Evolutionary conservation across 2,113 vertebrate species (phyloP), one percentile per base, ranked within the genome.

Genomic region (Lanius ludovicianus): DNA sequence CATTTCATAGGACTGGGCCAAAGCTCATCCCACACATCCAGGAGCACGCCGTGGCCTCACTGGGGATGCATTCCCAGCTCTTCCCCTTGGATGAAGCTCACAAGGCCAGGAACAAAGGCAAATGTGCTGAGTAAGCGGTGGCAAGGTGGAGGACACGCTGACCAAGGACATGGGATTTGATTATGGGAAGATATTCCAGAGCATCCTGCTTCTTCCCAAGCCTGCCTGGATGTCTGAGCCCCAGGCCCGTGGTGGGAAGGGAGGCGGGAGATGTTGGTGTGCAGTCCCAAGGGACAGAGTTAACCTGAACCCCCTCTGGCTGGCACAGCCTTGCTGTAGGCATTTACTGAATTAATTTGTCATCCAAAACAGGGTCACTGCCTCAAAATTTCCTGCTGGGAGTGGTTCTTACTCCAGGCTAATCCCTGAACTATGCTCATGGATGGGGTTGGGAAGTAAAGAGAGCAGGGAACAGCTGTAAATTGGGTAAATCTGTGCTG

Each of bases 41-140:
- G 44, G 33, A 37, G 50, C 11, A 3, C 0, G 1, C 16, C 4
- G 6, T 74, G 41, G 76, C 50, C 21, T 74, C 55, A 6, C 8
- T 5, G 23, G 55, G 33, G n/a, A 30, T 49, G 6, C 20, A 41
- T 41, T 24, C 30, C 17, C 39, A 55, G 47, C 14, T 3, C 14
- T 60, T 64, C 27, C 2, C 17, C 7, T 17, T 7, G 15, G 28
- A 22, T 24, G 30, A 57, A 10, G 28, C 6, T 62, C n/a, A 44
- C 8, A 20, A 50, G 39, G 22, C 2, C 0, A 0, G 67, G 77
- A 81, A 20, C 5, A 47, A 59, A 88, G 33, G 22, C 31, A 42
- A 57, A 35, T 13, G 7, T 9, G 27, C 14, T 62, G 49, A 71
- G 73, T 24, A 35, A 41, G 24, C 12, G 39, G 37, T 42, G 75